Base-by-base conservation (phyloP, 2,888 invertebrate genomes). In the Hanleya hanleyi region DNA sequence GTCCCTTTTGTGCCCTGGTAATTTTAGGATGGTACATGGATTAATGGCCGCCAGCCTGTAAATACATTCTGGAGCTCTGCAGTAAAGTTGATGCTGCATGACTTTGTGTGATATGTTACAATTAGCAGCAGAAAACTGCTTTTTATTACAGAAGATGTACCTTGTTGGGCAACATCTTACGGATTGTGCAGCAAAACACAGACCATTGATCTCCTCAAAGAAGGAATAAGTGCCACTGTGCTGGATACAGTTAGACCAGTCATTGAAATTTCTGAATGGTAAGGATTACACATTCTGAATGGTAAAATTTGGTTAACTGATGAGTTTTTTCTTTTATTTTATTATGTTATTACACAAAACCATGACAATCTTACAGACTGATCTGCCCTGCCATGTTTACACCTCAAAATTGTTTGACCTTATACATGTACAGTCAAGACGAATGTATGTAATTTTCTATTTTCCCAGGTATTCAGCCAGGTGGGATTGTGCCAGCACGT, bases 201-300 rank as follows among this genome's bases (percentile, higher is more conserved):
- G 87, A 80, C 84, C 9, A 88, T 93, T 57, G 84, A 91, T 79
- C 83, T 93, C 12, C 49, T 85, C 3, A 74, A 83, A 9, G 90
- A 91, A 79, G 92, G 92, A n/a, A 81, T 92, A 32, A 78, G 88
- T 32, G 77, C 81, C 18, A 81, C 88, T 71, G 84, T 93, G 29
- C 82, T 94, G 66, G 92, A 93, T 73, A 82, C 89, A 64, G 84
- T 91, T 37, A 91, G 91, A 79, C 93, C 93, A 4, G 87, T 90
- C n/a, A 92, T 94, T 76, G 84, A 89, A 79, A 90, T 92, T 68
- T 91, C 92, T 69, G 93, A 93, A 77, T 88, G 87, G 87, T 87
- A 75, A 64, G 75, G 77, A 22, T n/a, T 9, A 18, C 18, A 41
- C 41, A 9, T 41, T 9, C 9, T 41, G 18, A 41, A 41, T 18